Evolutionary conservation across 1,140 invertebrate species (phyloP).

Genomic region (Brachionus plicatilis): DNA sequence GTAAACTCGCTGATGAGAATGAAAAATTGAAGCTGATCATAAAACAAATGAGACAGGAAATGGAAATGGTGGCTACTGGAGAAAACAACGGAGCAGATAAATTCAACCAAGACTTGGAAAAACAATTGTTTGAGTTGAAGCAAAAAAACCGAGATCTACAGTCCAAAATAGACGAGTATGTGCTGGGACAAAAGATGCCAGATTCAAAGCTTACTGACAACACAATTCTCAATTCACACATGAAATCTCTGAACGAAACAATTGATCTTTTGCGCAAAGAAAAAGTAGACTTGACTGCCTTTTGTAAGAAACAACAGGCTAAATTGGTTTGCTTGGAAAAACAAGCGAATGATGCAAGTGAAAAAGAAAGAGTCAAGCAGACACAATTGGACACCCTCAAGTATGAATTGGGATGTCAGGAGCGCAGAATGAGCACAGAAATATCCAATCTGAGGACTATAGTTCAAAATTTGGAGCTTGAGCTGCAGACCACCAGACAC

Average conservation of each 20-base stretch:
- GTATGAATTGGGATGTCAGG: conserved; percentile 48
- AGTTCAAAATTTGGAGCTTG: conserved; percentile 48
- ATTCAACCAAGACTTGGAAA: conserved; percentile 20
- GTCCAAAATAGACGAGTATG: conserved; percentile 45
- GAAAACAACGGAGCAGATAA: conserved; percentile 40
- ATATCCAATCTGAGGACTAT: conserved; percentile 46
- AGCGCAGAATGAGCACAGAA: conserved; percentile 47
- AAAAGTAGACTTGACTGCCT: conserved; percentile 50
- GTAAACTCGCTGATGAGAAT: conserved; percentile 45
- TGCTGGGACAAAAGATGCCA: conserved; percentile 40
- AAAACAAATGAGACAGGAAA: conserved; percentile 50
- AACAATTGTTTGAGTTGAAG: conserved; percentile 46
- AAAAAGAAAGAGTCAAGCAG: conserved; percentile 50
- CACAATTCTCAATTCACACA: conserved; percentile 45
- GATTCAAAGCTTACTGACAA: conserved; percentile 15
- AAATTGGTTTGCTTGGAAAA: conserved; percentile 48
- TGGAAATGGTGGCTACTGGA: conserved; percentile 46
- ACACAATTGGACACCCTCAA: conserved; percentile 46
- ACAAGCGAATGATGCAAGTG: conserved; percentile 44
- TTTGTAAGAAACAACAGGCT: conserved; percentile 52
- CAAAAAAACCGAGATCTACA: conserved; percentile 46
- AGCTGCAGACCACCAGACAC: conserved; percentile 49
- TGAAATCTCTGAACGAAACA: conserved; percentile 51
- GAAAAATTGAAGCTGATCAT: conserved; percentile 47
- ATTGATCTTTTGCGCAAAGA: conserved; percentile 45